Evolutionary conservation across 53 echinoderm and acorn worm species (phyloP).

Genomic region (Arbacia lixula): DNA sequence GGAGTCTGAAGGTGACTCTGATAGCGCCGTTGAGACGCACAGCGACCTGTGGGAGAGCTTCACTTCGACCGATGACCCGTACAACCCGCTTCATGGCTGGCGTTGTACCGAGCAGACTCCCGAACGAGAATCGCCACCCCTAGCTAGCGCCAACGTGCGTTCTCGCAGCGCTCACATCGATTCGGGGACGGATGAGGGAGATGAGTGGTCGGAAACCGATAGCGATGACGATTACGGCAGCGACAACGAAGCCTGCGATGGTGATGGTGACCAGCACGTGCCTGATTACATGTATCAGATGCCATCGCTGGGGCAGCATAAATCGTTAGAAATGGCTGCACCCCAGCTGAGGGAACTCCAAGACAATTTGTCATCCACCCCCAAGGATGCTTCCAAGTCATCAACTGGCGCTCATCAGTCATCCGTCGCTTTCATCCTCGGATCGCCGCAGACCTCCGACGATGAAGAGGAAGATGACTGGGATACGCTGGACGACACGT

Average conservation of each 20-base stretch:
- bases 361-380: slow-evolving; percentile 32
- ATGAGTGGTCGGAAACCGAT: slow-evolving; percentile 38
- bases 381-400: neutral
- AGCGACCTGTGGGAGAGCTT: slow-evolving; percentile 42
- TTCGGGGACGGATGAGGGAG: slow-evolving; percentile 50
- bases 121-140: no score
- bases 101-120: neutral
- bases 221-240: slow-evolving; percentile 32
- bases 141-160: no score
- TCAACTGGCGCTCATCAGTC: slow-evolving; percentile 2
- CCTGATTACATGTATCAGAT: neutral
- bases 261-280: neutral
- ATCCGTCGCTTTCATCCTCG: slow-evolving; percentile 41
- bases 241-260: neutral
- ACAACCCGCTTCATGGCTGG: slow-evolving; percentile 46
- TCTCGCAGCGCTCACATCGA: neutral
- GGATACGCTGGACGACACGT: slow-evolving; percentile 32
- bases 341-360: slow-evolving; percentile 10
- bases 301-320: neutral
- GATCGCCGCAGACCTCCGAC: neutral
- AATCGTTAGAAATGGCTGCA: neutral
- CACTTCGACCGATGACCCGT: slow-evolving; percentile 23
- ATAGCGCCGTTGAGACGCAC: slow-evolving; percentile 3
- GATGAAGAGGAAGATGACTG: slow-evolving; percentile 33
- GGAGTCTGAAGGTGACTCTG: neutral